Base-by-base conservation (phyloP, 2,797 vertebrate species). In the Poeciliopsis gracilis region DNA sequence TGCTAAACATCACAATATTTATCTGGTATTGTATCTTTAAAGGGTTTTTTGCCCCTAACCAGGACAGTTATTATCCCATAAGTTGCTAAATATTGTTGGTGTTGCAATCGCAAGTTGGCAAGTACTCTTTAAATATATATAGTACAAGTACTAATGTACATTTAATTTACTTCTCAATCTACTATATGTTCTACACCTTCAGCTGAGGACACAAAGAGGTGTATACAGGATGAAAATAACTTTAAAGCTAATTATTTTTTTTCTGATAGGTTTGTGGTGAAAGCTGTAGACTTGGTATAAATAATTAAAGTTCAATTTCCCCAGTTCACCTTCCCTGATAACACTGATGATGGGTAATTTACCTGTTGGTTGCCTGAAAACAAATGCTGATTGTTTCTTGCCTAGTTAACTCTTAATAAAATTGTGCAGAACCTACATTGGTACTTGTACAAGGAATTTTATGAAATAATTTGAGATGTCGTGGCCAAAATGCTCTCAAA, bases 261-360 rank as follows among this genome's bases (percentile, higher is more conserved):
- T 63, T 69, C 49, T 10, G 33, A 75, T 46, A 47, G 73, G 59
- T 41, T 43, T 41, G 25, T 75, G 47, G 12, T 66, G 38, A 69
- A 78, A 38, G 69, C 81, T 81, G 53, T 83, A 85, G 82, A 89
- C 79, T 82, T 47, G 72, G 59, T 71, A 81, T 90, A 69, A 92
- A 90, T 93, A 89, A 92, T 93, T 90, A 77, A 91, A 89, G 75
- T 86, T 86, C 47, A 75, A 86, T 91, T 90, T 89, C 73, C 87
- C 79, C 51, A 59, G 57, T 78, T 83, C 86, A 79, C 82, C 73
- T 71, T 82, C 72, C 57, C 45, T 63, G 67, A 81, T 80, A 67
- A 74, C 74, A 66, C 57, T 57, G 67, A 81, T 80, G 67, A 81
- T 80, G 63, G 46, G 72, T 82, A 77, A 81, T 91, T 74, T 84